Conservation (phyloP, 2,113 vertebrate genomes). For the Urocynchramus pylzowi region DNA sequence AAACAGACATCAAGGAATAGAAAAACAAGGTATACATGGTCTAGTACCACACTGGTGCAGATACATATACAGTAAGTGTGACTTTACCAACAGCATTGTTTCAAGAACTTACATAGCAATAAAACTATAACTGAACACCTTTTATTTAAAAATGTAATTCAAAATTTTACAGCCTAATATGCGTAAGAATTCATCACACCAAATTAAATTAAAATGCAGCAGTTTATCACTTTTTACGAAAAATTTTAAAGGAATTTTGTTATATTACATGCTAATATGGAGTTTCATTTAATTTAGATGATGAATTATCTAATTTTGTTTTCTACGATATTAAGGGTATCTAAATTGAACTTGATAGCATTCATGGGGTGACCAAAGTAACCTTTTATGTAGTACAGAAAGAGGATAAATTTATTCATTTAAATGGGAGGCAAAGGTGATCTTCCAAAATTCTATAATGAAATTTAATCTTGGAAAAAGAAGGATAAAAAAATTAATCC, state of each 20-base stretch:
- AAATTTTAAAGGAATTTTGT: slow-evolving; percentile 5
- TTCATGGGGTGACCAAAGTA: neutral
- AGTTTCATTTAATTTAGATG: slow-evolving; percentile 28
- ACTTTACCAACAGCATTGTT: neutral
- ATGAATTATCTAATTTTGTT: neutral
- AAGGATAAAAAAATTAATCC: neutral
- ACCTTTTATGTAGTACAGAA: neutral
- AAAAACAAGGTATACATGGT: neutral
- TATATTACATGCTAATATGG: neutral
- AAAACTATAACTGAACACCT: neutral
- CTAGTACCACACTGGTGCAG: neutral
- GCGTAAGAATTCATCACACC: neutral
- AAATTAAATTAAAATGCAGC: slow-evolving; percentile 27
- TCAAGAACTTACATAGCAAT: neutral
- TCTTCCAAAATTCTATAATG: neutral
- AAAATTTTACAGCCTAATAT: neutral
- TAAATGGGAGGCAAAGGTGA: neutral
- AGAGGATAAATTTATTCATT: neutral
- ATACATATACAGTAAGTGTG: neutral
- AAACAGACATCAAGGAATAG: neutral
- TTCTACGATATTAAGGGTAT: neutral
- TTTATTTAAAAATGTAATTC: neutral
- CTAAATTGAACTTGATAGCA: neutral
- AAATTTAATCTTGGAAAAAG: neutral
- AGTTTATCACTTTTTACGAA: neutral